Evolutionary conservation across 1,140 invertebrate genomes (phyloP).

Genomic region (Cepaea nemoralis): DNA sequence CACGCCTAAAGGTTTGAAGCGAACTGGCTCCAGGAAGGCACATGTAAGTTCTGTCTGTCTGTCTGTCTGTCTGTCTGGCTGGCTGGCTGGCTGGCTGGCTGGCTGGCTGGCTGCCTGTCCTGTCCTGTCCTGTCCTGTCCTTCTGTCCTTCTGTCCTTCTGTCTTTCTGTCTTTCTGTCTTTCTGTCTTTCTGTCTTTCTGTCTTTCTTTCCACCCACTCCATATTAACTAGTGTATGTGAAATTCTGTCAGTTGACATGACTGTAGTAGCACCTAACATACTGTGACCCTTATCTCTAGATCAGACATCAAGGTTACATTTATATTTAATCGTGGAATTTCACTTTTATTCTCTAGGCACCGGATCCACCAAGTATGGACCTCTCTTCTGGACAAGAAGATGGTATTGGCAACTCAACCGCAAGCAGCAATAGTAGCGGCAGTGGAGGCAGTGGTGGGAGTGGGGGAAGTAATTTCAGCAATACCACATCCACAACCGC

Average conservation of each 20-base stretch:
- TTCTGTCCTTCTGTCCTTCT: neutral
- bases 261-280: no score
- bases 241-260: no score
- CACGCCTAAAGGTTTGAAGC: neutral
- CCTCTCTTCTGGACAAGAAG: conserved; percentile 55
- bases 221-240: no score
- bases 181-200: conserved; percentile 16
- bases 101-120: conserved; percentile 2
- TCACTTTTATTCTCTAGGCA: conserved; percentile 38
- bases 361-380: conserved; percentile 60
- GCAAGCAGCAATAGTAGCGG: conserved; percentile 18
- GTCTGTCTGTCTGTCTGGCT: no score
- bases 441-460: neutral
- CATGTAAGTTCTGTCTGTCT: conserved; percentile 10
- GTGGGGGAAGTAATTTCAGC: neutral
- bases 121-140: neutral
- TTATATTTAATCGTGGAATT: no score
- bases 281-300: no score
- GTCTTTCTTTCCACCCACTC: conserved; percentile 9
- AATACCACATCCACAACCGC: conserved; percentile 6
- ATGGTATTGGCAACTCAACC: conserved; percentile 3
- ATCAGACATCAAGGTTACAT: no score
- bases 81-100: conserved; percentile 22
- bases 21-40: neutral
- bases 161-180: conserved; percentile 33